A percentile compares a stretch with the other conserved stretches of the same genome.
phyloP scores from a whole-genome alignment of 2,113 vertebrate species.

The Larimichthys polyactis region DNA sequence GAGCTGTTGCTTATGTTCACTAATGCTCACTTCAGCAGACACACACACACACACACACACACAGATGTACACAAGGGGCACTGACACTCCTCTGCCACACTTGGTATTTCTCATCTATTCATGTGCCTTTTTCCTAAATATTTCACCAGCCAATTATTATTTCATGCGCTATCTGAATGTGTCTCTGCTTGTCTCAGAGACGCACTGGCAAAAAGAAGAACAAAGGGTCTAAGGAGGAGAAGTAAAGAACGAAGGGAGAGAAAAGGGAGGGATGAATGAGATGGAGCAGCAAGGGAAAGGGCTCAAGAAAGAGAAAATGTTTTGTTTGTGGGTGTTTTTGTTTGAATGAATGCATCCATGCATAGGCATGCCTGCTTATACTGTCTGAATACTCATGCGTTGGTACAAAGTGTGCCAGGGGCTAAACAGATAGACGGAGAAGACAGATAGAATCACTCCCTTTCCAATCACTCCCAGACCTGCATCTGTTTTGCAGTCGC shows the following conservation, averaged over 20 bases:
- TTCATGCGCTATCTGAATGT: conserved; percentile 76
- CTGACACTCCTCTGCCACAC: conserved; percentile 69
- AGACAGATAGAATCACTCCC: conserved; percentile 63
- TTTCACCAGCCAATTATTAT: conserved; percentile 84
- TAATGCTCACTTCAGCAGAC: conserved; percentile 52
- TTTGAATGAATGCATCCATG: conserved; percentile 56
- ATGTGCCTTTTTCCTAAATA: conserved; percentile 81
- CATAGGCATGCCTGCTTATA: conserved; percentile 59
- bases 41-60: conserved; percentile 45
- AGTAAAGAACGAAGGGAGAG: conserved; percentile 31
- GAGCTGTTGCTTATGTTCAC: conserved; percentile 57
- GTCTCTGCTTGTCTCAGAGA: conserved; percentile 72
- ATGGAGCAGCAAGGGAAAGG: conserved; percentile 5
- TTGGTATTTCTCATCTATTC: conserved; percentile 72
- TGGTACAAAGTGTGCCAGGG: conserved; percentile 53
- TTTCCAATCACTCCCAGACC: conserved; percentile 65
- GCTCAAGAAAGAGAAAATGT: conserved; percentile 28
- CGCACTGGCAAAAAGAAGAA: conserved; percentile 33
- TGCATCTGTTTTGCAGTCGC: conserved; percentile 65
- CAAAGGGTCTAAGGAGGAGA: conserved; percentile 44
- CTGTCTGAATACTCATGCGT: conserved; percentile 42
- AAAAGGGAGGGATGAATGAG: conserved; percentile 25
- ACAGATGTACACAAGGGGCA: conserved; percentile 50
- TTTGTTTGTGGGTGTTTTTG: conserved; percentile 52
- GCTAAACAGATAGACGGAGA: conserved; percentile 54